These are phyloP conservation scores for Scophthalmus maximus DNA, from an alignment of 2,113 vertebrate species.

Conservation along the genomic window DNA sequence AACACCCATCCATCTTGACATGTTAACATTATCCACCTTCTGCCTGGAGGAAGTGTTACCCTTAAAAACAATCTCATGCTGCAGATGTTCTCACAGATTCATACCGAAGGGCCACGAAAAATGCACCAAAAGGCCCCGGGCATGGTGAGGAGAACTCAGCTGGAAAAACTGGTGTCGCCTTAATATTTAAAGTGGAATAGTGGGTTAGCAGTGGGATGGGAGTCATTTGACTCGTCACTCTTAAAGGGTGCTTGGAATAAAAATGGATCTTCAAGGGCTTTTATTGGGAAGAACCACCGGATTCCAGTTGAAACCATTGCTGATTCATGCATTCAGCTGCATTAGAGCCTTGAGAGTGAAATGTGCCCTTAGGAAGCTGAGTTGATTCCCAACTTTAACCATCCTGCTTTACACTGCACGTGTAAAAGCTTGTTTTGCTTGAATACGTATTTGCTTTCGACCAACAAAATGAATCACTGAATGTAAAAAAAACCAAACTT, in stretches of 20 bases:
- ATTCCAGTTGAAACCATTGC: too few species aligned
- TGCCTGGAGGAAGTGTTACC: slow-evolving; percentile 61
- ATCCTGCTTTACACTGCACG: too few species aligned
- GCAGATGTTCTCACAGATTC: slow-evolving; percentile 62
- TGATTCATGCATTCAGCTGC: too few species aligned
- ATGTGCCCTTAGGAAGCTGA: too few species aligned
- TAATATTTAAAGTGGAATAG: slow-evolving; percentile 13
- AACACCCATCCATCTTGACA: slow-evolving; percentile 48
- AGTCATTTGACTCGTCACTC: slow-evolving; percentile 1
- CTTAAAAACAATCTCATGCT: slow-evolving; percentile 40
- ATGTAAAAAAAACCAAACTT: too few species aligned
- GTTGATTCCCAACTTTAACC: too few species aligned
- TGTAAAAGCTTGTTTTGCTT: too few species aligned
- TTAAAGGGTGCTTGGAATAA: not conserved
- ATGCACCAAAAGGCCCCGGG: slow-evolving; percentile 20
- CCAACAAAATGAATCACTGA: too few species aligned
- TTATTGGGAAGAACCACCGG: too few species aligned
- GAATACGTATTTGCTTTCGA: too few species aligned
- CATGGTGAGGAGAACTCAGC: slow-evolving; percentile 28
- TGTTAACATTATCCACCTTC: slow-evolving; percentile 55
- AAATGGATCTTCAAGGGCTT: not conserved
- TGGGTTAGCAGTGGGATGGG: slow-evolving; percentile 9
- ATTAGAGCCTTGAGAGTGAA: too few species aligned
- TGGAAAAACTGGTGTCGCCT: slow-evolving; percentile 26
- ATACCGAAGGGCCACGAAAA: slow-evolving; percentile 35